Evolutionary conservation across 2,797 vertebrate species (phyloP).

Genomic region (Mastacembelus armatus): DNA sequence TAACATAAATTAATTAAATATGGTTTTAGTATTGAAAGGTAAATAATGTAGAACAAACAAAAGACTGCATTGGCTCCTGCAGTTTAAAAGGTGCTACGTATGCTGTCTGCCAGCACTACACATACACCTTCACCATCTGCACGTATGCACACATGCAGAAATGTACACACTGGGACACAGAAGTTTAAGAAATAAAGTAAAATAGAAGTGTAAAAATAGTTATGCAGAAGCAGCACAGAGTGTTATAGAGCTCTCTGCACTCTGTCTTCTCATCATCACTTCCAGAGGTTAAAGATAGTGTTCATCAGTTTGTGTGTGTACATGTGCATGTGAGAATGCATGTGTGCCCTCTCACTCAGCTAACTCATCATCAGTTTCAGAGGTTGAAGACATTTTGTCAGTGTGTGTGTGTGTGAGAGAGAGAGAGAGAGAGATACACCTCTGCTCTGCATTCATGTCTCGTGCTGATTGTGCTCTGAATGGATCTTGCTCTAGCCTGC

Average conservation of each 20-base stretch:
- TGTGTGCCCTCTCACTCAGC: slow-evolving; percentile 33
- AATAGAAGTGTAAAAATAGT: slow-evolving; percentile 62
- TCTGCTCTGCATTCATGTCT: slow-evolving; percentile 80
- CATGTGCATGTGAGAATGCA: background rate
- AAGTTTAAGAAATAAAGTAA: slow-evolving; percentile 55
- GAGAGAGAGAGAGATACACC: slow-evolving; percentile 47
- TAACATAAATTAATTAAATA: slow-evolving; percentile 33
- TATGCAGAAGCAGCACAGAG: slow-evolving; percentile 52
- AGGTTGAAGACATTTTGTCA: slow-evolving; percentile 62
- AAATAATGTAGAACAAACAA: slow-evolving; percentile 24
- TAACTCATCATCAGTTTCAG: slow-evolving; percentile 67
- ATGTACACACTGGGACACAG: slow-evolving; percentile 15
- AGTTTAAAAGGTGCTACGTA: slow-evolving; percentile 19
- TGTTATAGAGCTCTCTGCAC: slow-evolving; percentile 55
- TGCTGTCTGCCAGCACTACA: background rate
- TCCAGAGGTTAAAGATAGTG: slow-evolving; percentile 75
- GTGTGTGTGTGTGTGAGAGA: slow-evolving; percentile 45
- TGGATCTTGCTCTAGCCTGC: slow-evolving; percentile 73
- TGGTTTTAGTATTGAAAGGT: background rate
- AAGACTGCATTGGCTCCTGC: slow-evolving; percentile 8
- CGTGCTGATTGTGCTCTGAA: slow-evolving; percentile 79
- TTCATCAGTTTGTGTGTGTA: slow-evolving; percentile 35
- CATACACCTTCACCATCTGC: slow-evolving; percentile 5
- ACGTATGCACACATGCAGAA: slow-evolving; percentile 14
- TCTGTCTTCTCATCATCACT: slow-evolving; percentile 70